Percentiles rank a stretch among this genome's conserved stretches.
Conservation (phyloP, 2,888 invertebrate genomes). For the Ceramica pisi region DNA sequence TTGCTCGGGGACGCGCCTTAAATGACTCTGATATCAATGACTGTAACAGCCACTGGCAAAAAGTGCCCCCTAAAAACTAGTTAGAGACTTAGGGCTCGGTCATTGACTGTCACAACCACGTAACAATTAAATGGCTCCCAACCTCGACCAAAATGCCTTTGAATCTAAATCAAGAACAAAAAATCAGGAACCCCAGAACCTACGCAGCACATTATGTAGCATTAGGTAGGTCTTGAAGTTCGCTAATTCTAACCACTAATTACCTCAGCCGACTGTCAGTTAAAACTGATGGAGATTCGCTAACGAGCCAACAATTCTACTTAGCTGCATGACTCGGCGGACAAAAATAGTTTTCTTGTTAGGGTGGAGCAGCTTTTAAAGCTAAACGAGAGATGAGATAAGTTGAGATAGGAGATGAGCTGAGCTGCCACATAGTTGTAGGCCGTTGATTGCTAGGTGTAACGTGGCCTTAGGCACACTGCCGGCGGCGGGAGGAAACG, state of each 20-base stretch:
- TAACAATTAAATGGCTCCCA: no score
- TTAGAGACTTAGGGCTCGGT: no score
- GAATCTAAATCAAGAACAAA: not conserved
- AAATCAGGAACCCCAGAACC: not conserved
- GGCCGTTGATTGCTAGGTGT: no score
- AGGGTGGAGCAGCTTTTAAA: slow-evolving; percentile 27
- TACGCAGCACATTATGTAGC: slow-evolving; percentile 5
- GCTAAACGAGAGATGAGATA: slow-evolving; percentile 25
- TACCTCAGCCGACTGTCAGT: slow-evolving; percentile 68
- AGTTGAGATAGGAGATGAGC: not conserved
- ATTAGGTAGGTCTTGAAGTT: slow-evolving; percentile 39
- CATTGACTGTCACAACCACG: no score
- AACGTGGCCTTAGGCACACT: not conserved
- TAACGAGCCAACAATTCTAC: slow-evolving; percentile 68
- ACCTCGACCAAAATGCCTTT: no score
- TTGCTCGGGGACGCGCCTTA: no score
- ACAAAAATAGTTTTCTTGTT: slow-evolving; percentile 63
- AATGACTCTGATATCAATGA: no score
- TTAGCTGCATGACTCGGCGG: slow-evolving; percentile 70
- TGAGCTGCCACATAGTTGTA: not conserved
- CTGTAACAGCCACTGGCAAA: no score
- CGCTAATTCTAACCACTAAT: slow-evolving; percentile 58
- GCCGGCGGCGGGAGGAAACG: no score
- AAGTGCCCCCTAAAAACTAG: no score
- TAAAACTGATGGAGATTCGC: slow-evolving; percentile 65